Conservation (phyloP, 2,888 invertebrate species). For the Hirtodrosophila trivittata region DNA sequence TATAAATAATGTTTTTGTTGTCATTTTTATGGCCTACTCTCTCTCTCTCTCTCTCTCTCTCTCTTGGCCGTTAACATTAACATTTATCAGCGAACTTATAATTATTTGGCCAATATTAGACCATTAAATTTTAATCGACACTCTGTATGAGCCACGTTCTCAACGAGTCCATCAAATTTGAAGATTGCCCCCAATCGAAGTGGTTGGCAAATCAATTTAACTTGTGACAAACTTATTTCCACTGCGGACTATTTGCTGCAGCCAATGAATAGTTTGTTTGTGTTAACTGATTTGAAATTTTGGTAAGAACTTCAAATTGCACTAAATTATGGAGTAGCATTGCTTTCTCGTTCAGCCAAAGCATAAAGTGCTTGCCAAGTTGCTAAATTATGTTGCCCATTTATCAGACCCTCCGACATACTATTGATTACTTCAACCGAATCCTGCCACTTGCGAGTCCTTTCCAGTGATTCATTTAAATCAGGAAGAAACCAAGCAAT, state of each 20-base stretch:
- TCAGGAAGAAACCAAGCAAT: no score
- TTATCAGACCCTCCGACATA: no score
- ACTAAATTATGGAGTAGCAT: no score
- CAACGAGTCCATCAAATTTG: slow-evolving; percentile 29
- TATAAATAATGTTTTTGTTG: slow-evolving; percentile 34
- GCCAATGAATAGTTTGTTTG: background rate
- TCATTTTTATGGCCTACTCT: slow-evolving; percentile 33
- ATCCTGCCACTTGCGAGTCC: no score
- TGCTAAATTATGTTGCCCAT: no score
- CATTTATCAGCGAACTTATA: slow-evolving; percentile 57
- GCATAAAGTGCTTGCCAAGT: no score
- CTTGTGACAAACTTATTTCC: background rate
- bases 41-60: no score
- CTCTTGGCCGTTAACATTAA: slow-evolving; percentile 42
- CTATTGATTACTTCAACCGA: no score
- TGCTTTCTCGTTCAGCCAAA: no score
- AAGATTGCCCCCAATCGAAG: slow-evolving; percentile 11
- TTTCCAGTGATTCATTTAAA: no score
- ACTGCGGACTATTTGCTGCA: background rate
- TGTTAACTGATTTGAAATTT: background rate
- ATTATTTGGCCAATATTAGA: slow-evolving; percentile 57
- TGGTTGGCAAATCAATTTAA: slow-evolving; percentile 24
- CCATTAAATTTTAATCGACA: slow-evolving; percentile 61
- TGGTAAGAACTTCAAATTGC: no score
- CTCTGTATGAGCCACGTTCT: slow-evolving; percentile 23